phyloP scores from a whole-genome alignment of 2,113 vertebrate genomes.

The Cyanoderma ruficeps region DNA sequence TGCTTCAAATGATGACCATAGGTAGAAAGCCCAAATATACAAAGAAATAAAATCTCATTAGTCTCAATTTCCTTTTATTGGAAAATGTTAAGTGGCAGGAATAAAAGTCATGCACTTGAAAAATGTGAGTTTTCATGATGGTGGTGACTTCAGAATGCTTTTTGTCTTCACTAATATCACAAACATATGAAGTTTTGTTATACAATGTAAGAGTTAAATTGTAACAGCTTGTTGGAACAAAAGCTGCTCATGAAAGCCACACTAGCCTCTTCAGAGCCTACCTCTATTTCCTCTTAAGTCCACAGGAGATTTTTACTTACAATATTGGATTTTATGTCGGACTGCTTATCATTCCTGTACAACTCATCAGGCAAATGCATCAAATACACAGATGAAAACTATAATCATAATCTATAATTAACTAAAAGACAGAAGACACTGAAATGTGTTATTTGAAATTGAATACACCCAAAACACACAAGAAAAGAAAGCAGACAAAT shows the following conservation, averaged over 20 bases:
- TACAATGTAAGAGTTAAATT: not conserved
- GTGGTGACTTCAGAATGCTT: not conserved
- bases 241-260: not conserved
- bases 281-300: not conserved
- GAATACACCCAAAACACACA: not conserved
- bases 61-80: not conserved
- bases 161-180: not conserved
- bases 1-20: not conserved
- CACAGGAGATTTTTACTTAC: not conserved
- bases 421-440: not conserved
- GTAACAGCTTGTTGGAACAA: not conserved
- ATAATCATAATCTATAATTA: not conserved
- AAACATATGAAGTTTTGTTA: not conserved
- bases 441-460: not conserved
- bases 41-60: not conserved
- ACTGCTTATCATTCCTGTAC: not conserved
- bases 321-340: not conserved
- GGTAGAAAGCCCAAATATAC: not conserved
- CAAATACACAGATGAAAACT: not conserved
- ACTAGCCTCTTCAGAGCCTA: not conserved
- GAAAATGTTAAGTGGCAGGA: not conserved
- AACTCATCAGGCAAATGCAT: not conserved
- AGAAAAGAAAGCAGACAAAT: not conserved
- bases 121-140: not conserved
- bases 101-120: not conserved